Evolutionary conservation across 1,140 invertebrate species (phyloP), one percentile per base, ranked within the genome.

Genomic region (Zaprionus taronus): DNA sequence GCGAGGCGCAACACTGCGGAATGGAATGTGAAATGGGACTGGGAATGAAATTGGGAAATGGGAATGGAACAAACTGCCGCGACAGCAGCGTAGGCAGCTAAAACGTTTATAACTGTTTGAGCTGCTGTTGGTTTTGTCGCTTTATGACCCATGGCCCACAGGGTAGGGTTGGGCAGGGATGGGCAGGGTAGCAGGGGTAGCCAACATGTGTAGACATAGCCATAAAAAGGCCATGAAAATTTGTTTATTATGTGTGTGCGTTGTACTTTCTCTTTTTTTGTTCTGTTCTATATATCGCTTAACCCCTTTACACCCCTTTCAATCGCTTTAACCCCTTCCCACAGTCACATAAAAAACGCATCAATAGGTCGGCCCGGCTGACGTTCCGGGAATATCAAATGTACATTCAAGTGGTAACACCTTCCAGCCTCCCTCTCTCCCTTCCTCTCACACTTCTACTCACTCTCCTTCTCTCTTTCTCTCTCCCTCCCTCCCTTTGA

Each of bases 201-300:
- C 67, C 67, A 58, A 75, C 67, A 71, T 71, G 69, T 53, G 72
- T 57, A 44, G 66, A 57, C 49, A 66, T 36, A 28, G 53, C 67
- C 72, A 75, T 75, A 75, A 75, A 75, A 74, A 60, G 65, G 72
- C 53, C 24, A 75, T 75, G 60, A 64, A 75, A 58, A 71, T 71
- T 71, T 70, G 38, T 64, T 75, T 75, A 75, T 70, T 38, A 64
- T 57, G 66, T 56, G 55, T 69, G 36, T 15, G 41, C 41, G n/a
- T 17, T 20, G 53, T 70, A 63, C 51, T 63, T 58, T 75, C 31
- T 66, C 56, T 24, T 11, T 20, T 17, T 26, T 56, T 36, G 28
- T 75, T 2, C 38, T 17, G 41, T 41, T 34, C 31, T 11, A 34
- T 34, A 34, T 34, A 41, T 41, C 5, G n/a, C 41, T 47, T 67